Conservation (phyloP, 2,113 vertebrate species). For the Thunnus thynnus region DNA sequence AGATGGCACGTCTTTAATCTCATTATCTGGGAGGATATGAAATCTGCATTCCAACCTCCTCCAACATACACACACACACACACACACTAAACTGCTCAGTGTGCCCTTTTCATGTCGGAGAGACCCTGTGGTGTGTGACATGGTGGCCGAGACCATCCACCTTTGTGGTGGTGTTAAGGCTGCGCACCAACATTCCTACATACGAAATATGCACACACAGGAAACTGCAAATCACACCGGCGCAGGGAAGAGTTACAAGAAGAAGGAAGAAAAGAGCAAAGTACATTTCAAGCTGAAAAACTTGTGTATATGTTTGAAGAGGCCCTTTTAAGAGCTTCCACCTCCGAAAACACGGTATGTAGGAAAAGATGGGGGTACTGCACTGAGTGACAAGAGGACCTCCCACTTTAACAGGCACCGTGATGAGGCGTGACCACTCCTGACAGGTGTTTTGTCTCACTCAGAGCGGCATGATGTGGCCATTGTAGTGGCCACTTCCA, state of each 20-base stretch:
- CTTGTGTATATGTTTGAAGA: constrained; percentile 26
- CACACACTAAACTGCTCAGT: constrained; percentile 5
- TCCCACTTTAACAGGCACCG: constrained; percentile 71
- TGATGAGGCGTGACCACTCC: constrained; percentile 73
- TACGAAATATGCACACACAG: background rate
- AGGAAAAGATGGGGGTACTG: constrained; percentile 42
- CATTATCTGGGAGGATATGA: constrained; percentile 83
- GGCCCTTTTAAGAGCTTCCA: constrained; percentile 50
- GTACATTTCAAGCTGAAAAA: constrained; percentile 2
- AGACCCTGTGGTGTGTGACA: constrained; percentile 33
- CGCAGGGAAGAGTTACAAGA: background rate
- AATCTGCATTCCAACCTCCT: constrained; percentile 78
- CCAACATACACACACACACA: constrained; percentile 24
- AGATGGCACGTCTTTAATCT: constrained; percentile 81
- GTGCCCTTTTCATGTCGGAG: constrained; percentile 49
- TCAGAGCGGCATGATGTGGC: constrained; percentile 57
- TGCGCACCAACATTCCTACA: background rate
- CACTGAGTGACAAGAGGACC: constrained; percentile 70
- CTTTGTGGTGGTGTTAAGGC: constrained; percentile 3
- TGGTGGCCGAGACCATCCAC: constrained; percentile 17
- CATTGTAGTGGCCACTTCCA: constrained; percentile 62
- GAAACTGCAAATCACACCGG: background rate
- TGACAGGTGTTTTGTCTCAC: constrained; percentile 82
- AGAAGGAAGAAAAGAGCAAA: background rate
- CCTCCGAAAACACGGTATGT: constrained; percentile 47